Evolutionary conservation across 92 coral and sea anemone species (phyloP).

Genomic region (Montipora capitata): DNA sequence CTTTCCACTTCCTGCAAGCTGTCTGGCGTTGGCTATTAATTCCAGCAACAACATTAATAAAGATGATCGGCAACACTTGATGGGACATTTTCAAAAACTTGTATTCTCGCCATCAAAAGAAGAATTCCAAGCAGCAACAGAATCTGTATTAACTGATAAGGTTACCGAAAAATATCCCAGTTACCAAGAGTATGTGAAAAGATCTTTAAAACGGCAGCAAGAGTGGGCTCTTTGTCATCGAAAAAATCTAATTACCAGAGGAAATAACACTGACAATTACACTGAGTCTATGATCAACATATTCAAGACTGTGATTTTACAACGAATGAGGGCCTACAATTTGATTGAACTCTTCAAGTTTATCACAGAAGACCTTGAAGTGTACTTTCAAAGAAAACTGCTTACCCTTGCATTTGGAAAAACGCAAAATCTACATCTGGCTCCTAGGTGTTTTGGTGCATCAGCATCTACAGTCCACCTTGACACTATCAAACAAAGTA

Average conservation of each 20-base stretch:
- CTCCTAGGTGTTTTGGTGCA: slow-evolving; percentile 47
- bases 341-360: slow-evolving; percentile 61
- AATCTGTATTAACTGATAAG: too few relatives aligned
- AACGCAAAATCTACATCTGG: slow-evolving; percentile 43
- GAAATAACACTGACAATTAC: slow-evolving; percentile 4
- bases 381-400: slow-evolving; percentile 64
- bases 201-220: too few relatives aligned
- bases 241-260: too few relatives aligned
- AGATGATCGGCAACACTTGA: too few relatives aligned
- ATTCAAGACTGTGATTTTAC: slow-evolving; percentile 7
- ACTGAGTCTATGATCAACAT: slow-evolving; percentile 3
- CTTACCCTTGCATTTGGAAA: slow-evolving; percentile 61
- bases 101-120: too few relatives aligned
- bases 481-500: slow-evolving; percentile 44
- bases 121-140: too few relatives aligned
- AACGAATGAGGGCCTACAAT: slow-evolving; percentile 55
- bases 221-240: too few relatives aligned
- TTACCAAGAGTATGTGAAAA: too few relatives aligned
- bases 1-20: too few relatives aligned
- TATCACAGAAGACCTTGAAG: slow-evolving; percentile 67
- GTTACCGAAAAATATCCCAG: too few relatives aligned
- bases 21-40: slow-evolving; percentile 54
- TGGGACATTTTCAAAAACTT: too few relatives aligned
- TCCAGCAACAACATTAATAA: slow-evolving; percentile 54
- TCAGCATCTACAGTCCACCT: slow-evolving; percentile 45